A percentile compares a stretch with the other conserved stretches of the same genome.
These are phyloP conservation scores for Pseudococcus viburni DNA, from an alignment of 2,888 invertebrate species.

Conservation along the genomic window DNA sequence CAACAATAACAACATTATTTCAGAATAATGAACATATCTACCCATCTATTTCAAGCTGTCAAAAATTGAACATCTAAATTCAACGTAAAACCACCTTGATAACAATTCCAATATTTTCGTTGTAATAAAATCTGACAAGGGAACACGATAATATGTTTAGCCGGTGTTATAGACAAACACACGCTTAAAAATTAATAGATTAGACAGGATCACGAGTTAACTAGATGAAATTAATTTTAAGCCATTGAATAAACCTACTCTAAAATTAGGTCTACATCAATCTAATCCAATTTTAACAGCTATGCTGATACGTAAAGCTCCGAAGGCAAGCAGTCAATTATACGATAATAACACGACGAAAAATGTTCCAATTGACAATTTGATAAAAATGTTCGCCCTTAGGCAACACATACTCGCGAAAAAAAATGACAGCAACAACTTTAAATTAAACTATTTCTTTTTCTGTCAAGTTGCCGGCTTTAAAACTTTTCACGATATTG, in stretches of 20 bases:
- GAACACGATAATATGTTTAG: background rate
- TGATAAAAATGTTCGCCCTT: background rate
- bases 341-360: background rate
- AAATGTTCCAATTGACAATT: conserved; percentile 13
- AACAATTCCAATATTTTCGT: background rate
- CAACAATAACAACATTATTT: too few species aligned
- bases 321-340: background rate
- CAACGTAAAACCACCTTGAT: background rate
- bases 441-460: conserved; percentile 16
- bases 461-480: background rate
- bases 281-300: background rate
- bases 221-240: conserved; percentile 38
- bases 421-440: background rate
- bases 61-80: background rate
- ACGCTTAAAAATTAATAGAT: conserved; percentile 8
- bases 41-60: background rate
- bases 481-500: background rate
- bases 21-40: background rate
- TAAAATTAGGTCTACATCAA: conserved; percentile 30
- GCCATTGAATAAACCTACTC: background rate
- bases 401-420: background rate
- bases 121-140: background rate
- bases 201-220: background rate
- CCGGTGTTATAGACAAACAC: background rate
- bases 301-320: background rate